Conservation (phyloP, 2,797 vertebrate species). For the Ceryle rudis region DNA sequence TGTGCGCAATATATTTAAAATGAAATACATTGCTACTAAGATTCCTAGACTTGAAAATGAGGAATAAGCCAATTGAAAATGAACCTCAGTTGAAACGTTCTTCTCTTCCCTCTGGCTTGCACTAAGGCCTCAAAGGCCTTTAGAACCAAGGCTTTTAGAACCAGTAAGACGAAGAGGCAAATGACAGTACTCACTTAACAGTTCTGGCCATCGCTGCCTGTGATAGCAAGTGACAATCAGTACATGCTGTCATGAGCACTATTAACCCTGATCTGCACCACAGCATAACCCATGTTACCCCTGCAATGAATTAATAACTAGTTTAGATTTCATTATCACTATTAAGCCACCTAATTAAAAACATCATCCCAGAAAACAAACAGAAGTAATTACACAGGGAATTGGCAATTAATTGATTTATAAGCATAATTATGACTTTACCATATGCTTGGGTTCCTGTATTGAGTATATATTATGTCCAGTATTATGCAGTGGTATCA, state of each 20-base stretch:
- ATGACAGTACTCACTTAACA: not conserved
- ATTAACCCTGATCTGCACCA: not conserved
- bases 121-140: not conserved
- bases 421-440: not conserved
- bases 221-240: not conserved
- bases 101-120: not conserved
- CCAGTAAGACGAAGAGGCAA: not conserved
- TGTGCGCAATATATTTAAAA: not conserved
- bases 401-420: constrained; percentile 30
- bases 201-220: not conserved
- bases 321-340: not conserved
- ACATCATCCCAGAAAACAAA: constrained; percentile 6
- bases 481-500: not conserved
- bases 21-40: not conserved
- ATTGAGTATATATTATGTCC: constrained; percentile 1
- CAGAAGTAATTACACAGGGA: not conserved
- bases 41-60: not conserved
- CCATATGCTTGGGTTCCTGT: not conserved
- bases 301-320: not conserved
- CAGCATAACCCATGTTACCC: not conserved
- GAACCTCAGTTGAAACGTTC: not conserved
- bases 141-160: not conserved
- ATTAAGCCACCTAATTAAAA: constrained; percentile 23
- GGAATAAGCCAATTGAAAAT: not conserved
- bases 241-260: not conserved